Percentiles rank a stretch among this genome's conserved stretches.
These are phyloP conservation scores for Fulmarus glacialis DNA, from an alignment of 2,113 vertebrate genomes.

Conservation along the genomic window DNA sequence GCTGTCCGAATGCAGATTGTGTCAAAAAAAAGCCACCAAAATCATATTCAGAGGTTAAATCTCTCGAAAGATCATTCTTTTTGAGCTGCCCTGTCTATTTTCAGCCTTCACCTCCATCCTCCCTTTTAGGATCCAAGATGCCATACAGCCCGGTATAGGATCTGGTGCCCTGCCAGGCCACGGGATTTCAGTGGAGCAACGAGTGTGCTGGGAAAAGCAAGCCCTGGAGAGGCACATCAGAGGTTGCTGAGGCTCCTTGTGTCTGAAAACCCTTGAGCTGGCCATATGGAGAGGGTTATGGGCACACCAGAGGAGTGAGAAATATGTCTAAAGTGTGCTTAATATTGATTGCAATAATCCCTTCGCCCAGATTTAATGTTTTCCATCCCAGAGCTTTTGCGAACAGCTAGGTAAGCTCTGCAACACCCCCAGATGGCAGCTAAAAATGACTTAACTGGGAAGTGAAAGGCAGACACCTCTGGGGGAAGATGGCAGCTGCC, in stretches of 20 bases:
- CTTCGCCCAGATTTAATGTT: neutral
- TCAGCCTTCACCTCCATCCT: neutral
- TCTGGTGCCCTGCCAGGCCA: neutral
- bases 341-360: neutral
- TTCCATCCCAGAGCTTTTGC: neutral
- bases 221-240: neutral
- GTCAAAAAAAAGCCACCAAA: neutral
- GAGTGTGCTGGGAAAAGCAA: neutral
- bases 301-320: neutral
- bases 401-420: neutral
- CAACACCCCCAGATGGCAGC: neutral
- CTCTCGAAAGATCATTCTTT: neutral
- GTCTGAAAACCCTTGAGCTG: neutral
- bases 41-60: neutral
- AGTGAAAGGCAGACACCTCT: neutral
- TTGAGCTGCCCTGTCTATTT: neutral
- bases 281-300: neutral
- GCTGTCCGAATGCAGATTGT: neutral
- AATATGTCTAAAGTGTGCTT: neutral
- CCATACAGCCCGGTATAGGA: fast-evolving
- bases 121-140: neutral
- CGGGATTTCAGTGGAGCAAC: neutral
- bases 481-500: neutral
- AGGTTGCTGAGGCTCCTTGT: neutral
- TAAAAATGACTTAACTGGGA: neutral